Percentiles rank a stretch among this genome's conserved stretches.
phyloP scores from a whole-genome alignment of 2,113 vertebrate species.

The Rhineura floridana region DNA sequence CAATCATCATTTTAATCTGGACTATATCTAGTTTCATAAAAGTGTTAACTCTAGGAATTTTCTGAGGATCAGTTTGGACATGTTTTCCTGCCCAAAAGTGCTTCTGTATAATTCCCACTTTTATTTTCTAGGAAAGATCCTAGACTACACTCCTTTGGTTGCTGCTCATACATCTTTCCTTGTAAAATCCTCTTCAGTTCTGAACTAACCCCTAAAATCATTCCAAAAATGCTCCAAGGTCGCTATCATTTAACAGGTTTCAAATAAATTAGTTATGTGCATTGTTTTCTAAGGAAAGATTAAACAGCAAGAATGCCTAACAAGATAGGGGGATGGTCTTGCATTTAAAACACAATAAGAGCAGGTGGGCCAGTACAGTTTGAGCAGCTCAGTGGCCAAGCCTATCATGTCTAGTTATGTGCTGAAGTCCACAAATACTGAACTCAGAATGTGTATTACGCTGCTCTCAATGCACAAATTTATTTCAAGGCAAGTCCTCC shows the following conservation, averaged over 20 bases:
- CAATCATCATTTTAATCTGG: neutral
- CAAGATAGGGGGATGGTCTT: neutral
- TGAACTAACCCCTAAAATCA: neutral
- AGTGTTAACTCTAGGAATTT: neutral
- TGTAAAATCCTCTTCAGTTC: neutral
- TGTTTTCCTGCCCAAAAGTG: neutral
- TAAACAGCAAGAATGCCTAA: too few species aligned
- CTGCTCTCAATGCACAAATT: too few species aligned
- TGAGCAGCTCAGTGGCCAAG: neutral
- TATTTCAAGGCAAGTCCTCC: too few species aligned
- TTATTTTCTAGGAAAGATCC: neutral
- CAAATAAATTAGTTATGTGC: neutral
- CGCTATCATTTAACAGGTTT: neutral
- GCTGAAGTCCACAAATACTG: too few species aligned
- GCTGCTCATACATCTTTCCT: neutral
- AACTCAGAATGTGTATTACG: too few species aligned
- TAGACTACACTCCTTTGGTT: neutral
- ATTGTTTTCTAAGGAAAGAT: neutral
- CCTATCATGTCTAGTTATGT: neutral
- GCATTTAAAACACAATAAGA: neutral
- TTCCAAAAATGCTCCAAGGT: neutral
- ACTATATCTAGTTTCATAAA: neutral
- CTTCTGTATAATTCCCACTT: neutral
- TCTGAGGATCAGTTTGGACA: neutral
- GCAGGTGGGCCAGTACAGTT: neutral